phyloP scores from a whole-genome alignment of 2,888 invertebrate genomes.

The Leucophora obtusa region DNA sequence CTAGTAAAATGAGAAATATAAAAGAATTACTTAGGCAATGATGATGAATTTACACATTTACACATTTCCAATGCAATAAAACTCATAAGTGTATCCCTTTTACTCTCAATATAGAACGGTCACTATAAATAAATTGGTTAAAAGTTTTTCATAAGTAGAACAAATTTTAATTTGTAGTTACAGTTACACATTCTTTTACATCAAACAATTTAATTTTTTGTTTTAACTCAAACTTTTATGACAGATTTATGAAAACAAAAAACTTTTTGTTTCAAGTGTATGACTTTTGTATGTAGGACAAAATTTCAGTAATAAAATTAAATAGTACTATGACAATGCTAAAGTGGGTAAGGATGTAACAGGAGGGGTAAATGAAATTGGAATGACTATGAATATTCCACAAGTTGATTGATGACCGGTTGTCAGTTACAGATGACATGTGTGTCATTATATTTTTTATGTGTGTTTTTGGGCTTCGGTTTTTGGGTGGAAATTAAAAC shows the following conservation, averaged over 20 bases:
- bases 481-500: conserved; percentile 23
- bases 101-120: no score
- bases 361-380: background rate
- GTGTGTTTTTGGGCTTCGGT: background rate
- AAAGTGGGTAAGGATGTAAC: background rate
- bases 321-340: background rate
- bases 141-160: conserved; percentile 34
- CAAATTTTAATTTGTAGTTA: conserved; percentile 41
- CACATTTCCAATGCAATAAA: no score
- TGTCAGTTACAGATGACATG: conserved; percentile 52
- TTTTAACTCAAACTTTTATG: conserved; percentile 21
- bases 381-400: conserved; percentile 31
- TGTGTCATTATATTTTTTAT: conserved; percentile 41
- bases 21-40: background rate
- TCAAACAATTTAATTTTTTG: background rate
- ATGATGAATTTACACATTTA: no score
- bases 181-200: conserved; percentile 11
- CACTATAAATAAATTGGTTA: no score
- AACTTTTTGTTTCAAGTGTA: conserved; percentile 29
- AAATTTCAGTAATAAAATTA: background rate
- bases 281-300: conserved; percentile 27
- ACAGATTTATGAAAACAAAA: conserved; percentile 29
- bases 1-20: background rate
- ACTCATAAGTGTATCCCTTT: no score
- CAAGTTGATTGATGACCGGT: conserved; percentile 52